phyloP scores from a whole-genome alignment of 2,113 vertebrate genomes.

The Ahaetulla prasina region DNA sequence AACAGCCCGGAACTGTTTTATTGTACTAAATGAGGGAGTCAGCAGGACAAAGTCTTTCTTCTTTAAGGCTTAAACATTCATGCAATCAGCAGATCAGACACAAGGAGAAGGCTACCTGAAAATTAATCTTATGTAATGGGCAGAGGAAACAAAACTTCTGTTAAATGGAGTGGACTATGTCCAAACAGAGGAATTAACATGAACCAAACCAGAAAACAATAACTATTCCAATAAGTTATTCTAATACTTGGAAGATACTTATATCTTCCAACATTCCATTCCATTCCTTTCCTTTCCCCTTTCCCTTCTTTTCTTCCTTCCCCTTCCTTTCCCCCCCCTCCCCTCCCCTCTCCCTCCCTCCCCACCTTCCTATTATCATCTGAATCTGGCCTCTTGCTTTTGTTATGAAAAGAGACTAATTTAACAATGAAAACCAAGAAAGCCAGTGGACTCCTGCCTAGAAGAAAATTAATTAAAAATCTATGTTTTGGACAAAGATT shows the following conservation, averaged over 20 bases:
- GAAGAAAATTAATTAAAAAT: conserved; percentile 56
- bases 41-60: background rate
- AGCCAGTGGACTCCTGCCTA: conserved; percentile 38
- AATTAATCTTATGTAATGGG: background rate
- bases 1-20: background rate
- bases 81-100: background rate
- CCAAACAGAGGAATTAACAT: conserved; percentile 1
- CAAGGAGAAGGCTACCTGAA: background rate
- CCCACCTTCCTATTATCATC: conserved; percentile 16
- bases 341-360: background rate
- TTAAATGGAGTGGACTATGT: conserved; percentile 5
- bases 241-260: conserved; percentile 49
- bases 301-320: background rate
- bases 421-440: conserved; percentile 42
- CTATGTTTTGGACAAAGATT: conserved; percentile 37
- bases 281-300: background rate
- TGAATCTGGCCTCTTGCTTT: conserved; percentile 52
- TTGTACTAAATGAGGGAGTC: background rate
- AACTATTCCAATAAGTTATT: conserved; percentile 51
- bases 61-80: background rate
- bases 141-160: background rate
- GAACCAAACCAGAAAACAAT: conserved; percentile 3
- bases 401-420: conserved; percentile 52
- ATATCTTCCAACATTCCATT: conserved; percentile 46
- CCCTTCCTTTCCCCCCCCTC: background rate